Base-by-base conservation (phyloP, 2,888 invertebrate genomes). In the Xestia ashworthii region DNA sequence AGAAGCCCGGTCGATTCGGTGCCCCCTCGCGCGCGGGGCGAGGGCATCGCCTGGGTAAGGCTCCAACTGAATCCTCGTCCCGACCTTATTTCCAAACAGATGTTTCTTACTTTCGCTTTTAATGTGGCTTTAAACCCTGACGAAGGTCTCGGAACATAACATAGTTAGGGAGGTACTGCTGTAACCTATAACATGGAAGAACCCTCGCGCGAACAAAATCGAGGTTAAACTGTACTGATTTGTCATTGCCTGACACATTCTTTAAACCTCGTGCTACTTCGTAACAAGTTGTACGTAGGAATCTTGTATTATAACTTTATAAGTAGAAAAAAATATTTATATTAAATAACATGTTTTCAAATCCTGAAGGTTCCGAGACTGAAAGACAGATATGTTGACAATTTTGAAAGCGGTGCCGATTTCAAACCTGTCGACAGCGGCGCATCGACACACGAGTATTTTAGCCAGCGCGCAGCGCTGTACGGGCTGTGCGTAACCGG, bases 1-100 rank as follows among this genome's bases (percentile, higher is more conserved):
- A 93, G 86, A 85, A 88, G 82, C 90, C 89, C 90, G 95, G 95
- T 95, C 95, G 95, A 95, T 95, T 88, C 91, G 73, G 76, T 86
- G 76, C 89, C 89, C 90, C 87, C 87, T 82, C 87, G 87, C 83
- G 79, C 86, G 87, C 80, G 87, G 85, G 81, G 85, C 74, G 80
- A 78, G 80, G 83, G 82, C 78, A 86, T 82, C 38, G 87, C 85
- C 87, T 87, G 89, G 86, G 84, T 89, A 86, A 71, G 86, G 83
- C 75, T 84, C 82, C 81, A 82, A 65, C 74, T 58, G 77, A 80
- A 82, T 87, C 86, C 89, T 88, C 78, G 80, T 81, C 75, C 87
- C 87, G 85, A 90, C 88, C 88, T 88, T 90, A 89, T 89, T 89
- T 89, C 82, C 67, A 75, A 83, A 84, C 74, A 32, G 70, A 75